Conservation (phyloP, 2,113 vertebrate species). For the Genyomyrus donnyi region DNA sequence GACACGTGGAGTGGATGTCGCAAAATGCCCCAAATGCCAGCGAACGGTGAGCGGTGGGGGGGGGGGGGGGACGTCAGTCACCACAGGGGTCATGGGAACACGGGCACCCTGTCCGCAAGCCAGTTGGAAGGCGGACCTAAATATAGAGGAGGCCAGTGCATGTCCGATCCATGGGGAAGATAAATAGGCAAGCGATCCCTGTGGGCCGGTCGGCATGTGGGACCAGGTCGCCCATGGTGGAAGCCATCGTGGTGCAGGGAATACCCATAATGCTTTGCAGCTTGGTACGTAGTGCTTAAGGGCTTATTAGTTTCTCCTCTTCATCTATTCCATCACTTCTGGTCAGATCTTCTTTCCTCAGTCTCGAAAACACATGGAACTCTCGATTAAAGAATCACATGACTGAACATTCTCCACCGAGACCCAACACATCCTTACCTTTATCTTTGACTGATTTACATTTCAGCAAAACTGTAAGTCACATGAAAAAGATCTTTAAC, state of each 20-base stretch:
- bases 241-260: neutral
- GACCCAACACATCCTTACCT: neutral
- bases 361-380: neutral
- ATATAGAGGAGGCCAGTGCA: slow-evolving; percentile 62
- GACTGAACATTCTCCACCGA: neutral
- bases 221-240: slow-evolving; percentile 20
- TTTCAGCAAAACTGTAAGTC: neutral
- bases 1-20: slow-evolving; percentile 46
- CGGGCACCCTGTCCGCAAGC: slow-evolving; percentile 63
- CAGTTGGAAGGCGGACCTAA: slow-evolving; percentile 66
- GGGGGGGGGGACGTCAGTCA: slow-evolving; percentile 35
- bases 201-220: slow-evolving; percentile 36
- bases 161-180: slow-evolving; percentile 46
- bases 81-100: slow-evolving; percentile 73
- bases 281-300: neutral
- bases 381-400: neutral
- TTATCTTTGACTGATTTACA: neutral
- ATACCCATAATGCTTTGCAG: neutral
- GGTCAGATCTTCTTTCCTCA: neutral
- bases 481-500: neutral
- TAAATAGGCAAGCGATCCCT: slow-evolving; percentile 41
- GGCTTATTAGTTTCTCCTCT: neutral
- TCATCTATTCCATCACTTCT: neutral
- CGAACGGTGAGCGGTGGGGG: slow-evolving; percentile 37
- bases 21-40: slow-evolving; percentile 48